Conservation (phyloP, 2,113 vertebrate genomes). For the Raja brachyura region DNA sequence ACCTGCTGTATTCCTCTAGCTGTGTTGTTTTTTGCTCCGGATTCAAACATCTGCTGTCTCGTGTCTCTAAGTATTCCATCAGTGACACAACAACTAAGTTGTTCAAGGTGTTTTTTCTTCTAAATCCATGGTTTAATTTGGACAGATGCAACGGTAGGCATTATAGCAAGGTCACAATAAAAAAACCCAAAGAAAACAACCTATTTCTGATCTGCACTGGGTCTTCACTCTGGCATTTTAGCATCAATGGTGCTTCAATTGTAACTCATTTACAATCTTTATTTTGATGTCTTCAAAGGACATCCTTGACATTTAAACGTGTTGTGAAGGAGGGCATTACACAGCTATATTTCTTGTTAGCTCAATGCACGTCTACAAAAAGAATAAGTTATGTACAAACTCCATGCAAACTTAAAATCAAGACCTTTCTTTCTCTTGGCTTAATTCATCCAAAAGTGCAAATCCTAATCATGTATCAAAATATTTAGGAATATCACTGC, state of each 20-base stretch:
- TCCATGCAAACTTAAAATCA: neutral
- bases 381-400: neutral
- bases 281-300: neutral
- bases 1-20: too few relatives aligned
- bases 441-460: neutral
- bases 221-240: constrained; percentile 21
- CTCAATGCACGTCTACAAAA: neutral
- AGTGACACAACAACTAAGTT: neutral
- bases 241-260: neutral
- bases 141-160: neutral
- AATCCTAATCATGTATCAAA: neutral
- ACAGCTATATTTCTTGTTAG: neutral
- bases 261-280: neutral
- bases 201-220: neutral
- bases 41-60: too few relatives aligned
- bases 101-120: neutral
- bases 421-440: neutral
- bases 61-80: neutral
- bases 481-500: neutral
- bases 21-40: too few relatives aligned
- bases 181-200: neutral
- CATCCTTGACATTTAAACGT: neutral
- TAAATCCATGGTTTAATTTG: neutral
- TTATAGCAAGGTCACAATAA: neutral
- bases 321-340: neutral